Base-by-base conservation (phyloP, 2,113 vertebrate genomes). In the Gobius niger region DNA sequence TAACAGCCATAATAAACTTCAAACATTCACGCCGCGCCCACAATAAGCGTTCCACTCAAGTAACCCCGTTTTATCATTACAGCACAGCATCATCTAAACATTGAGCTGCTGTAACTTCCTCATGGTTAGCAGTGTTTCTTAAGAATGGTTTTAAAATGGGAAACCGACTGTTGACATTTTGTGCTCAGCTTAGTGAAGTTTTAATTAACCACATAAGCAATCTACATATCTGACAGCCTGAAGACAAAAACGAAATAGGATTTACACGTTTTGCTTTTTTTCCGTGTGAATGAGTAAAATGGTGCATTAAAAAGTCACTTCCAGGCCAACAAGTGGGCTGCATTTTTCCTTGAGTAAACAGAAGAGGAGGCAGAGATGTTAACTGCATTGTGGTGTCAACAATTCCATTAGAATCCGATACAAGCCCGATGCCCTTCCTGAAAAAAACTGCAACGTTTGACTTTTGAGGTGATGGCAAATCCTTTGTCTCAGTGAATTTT, bases 241-340 rank as follows among this genome's bases (percentile, higher is more conserved):
- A n/a, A 40, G 57, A 44, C 57, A 60, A 44, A 42, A 60, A 13
- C 15, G 2, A 44, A 44, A 60, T 60, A 42, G 14, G 34, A 44
- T 44, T 42, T 60, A 42, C 57, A 60, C 18, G 18, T 54, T 10
- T 34, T 7, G 19, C 5, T 40, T 44, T 60, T 60, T 57, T 57
- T 57, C 54, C 24, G 24, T 57, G 57, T 44, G 42, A 60, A n/a
- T 44, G 57, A 60, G 15, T 15, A 60, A 34, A 60, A 60, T 42
- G 40, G 40, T 60, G 40, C 34, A 41, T 57, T 57, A 57, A 57
- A 57, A 57, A 5, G 6, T 11, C 54, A 59, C 34, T 59, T 59
- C 15, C 15, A 24, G 8, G 16, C 18, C 52, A 53, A 59, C 56
- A 59, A 59, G 56, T 59, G 54, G 54, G 56, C 56, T 41, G 56